Evolutionary conservation across 2,797 vertebrate genomes (phyloP).

Genomic region (Poeciliopsis infans): DNA sequence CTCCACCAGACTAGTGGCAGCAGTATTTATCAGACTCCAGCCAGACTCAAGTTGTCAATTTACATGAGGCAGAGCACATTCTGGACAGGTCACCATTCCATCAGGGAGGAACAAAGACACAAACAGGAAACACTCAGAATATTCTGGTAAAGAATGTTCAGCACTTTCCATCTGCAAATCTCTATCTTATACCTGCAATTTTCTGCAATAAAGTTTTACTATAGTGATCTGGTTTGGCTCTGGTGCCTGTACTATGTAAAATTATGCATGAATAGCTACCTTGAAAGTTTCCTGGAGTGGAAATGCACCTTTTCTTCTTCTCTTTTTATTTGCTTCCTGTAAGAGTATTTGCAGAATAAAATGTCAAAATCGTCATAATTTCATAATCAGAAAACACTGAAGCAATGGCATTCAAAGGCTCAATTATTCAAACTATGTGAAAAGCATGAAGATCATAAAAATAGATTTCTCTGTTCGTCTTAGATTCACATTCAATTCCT

Average conservation of each 20-base stretch:
- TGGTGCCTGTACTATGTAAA: not conserved
- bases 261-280: not conserved
- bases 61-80: too few relatives aligned
- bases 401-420: not conserved
- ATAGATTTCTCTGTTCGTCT: not conserved
- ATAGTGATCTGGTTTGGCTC: not conserved
- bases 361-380: not conserved
- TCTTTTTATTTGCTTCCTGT: not conserved
- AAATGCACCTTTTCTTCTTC: not conserved
- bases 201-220: not conserved
- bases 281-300: not conserved
- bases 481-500: slow-evolving; percentile 10
- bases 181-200: not conserved
- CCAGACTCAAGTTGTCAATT: too few relatives aligned
- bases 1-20: too few relatives aligned
- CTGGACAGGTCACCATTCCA: too few relatives aligned
- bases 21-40: too few relatives aligned
- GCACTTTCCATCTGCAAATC: not conserved
- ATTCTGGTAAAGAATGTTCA: not conserved
- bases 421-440: not conserved
- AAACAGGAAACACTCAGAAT: not conserved
- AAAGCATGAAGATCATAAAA: not conserved
- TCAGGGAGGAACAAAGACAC: not conserved
- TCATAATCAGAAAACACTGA: not conserved
- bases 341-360: not conserved